phyloP scores from a whole-genome alignment of 2,888 invertebrate species.

The Epirrhoe tristata region DNA sequence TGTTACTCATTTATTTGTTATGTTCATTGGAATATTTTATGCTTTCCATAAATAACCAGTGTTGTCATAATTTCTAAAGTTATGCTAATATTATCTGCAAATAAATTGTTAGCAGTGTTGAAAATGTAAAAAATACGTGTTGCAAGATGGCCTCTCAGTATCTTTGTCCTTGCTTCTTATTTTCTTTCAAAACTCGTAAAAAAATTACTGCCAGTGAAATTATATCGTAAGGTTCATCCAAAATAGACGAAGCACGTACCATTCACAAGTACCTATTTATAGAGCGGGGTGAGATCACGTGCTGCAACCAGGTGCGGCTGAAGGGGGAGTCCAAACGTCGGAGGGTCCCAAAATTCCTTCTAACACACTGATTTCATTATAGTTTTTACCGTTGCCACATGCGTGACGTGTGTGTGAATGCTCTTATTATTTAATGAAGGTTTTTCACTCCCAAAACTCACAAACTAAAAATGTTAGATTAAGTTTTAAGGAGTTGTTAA shows the following conservation, averaged over 20 bases:
- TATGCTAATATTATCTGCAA: background rate
- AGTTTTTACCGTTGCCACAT: constrained; percentile 12
- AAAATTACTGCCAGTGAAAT: constrained; percentile 34
- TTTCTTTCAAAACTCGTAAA: constrained; percentile 33
- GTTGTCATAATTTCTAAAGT: background rate
- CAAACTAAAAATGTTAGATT: background rate
- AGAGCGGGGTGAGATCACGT: constrained; percentile 31
- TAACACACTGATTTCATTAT: constrained; percentile 6
- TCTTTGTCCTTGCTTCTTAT: constrained; percentile 15
- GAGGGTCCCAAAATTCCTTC: background rate
- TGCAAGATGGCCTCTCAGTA: constrained; percentile 8
- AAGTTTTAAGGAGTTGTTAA: background rate
- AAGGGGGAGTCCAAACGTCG: background rate
- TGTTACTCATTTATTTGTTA: background rate
- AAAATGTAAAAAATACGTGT: constrained; percentile 3
- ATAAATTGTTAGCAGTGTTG: background rate
- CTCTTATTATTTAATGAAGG: constrained; percentile 6
- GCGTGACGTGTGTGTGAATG: constrained; percentile 21
- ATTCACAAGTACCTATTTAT: constrained; percentile 38
- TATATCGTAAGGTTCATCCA: constrained; percentile 37
- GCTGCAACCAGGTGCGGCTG: constrained; percentile 19
- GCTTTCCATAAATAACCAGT: constrained; percentile 9
- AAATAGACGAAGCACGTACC: constrained; percentile 38
- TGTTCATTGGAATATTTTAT: background rate
- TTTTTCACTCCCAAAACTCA: background rate